Evolutionary conservation across 2,888 invertebrate genomes (phyloP), one percentile per base, ranked within the genome.

Genomic region (Argyresthia goedartella): DNA sequence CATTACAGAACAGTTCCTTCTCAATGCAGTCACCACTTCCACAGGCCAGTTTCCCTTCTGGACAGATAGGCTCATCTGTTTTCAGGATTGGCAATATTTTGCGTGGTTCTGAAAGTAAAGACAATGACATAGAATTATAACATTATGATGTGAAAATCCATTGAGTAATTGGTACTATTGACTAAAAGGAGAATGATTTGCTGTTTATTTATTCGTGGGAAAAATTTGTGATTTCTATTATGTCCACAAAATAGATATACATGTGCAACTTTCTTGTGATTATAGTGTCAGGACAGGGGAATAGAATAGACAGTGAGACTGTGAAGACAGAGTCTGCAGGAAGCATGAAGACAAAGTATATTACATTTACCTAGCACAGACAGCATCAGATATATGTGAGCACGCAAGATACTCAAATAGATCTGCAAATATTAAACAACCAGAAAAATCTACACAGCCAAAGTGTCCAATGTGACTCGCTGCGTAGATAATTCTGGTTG

Each of bases 11-110:
- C 53, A 97, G 88, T 69, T 94, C 94, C 79, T 93, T 95, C 63
- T 96, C 95, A 55, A 97, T 90, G 81, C 97, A 97, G 73, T 97
- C 96, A 58, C 95, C 95, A 78, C 93, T 94, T 57, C 97, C 97
- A 76, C 97, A 97, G 54, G 95, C 93, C 55, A 97, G 84, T 87
- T 96, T 95, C 53, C 95, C 95, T 67, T 94, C 95, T 13, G 95
- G 93, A 66, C 97, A 97, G 64, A 96, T 90, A 51, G 97, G 97
- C 75, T 96, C 96, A 77, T 97, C 97, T 52, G 97, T 97, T 84
- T 95, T 95, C 69, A 97, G 84, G 67, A 94, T 93, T 49, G 97
- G 97, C 69, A 95, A 88, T 54, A 94, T 89, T 85, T 96, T 95
- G 64, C 96, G 91, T 43, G 97, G 96, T 81, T 95, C 97, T 97